These are phyloP conservation scores for Chloroceryle aenea DNA, from an alignment of 2,113 vertebrate genomes.

Conservation along the genomic window DNA sequence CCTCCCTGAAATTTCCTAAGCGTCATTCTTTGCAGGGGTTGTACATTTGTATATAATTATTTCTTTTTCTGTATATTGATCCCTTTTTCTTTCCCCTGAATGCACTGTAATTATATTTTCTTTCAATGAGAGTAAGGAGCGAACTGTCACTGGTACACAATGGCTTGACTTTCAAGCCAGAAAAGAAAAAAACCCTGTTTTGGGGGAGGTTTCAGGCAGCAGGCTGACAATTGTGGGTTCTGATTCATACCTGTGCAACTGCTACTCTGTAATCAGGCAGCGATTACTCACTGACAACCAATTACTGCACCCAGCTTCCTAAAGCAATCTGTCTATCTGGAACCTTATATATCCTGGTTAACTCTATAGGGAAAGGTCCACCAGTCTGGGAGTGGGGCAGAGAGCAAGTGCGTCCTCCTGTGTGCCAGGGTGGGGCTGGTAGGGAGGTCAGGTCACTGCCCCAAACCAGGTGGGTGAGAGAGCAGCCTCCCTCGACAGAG, in stretches of 20 bases:
- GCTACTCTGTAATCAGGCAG: conserved; percentile 48
- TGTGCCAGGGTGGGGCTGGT: rapidly evolving
- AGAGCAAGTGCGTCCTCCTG: not conserved
- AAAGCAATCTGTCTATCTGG: not conserved
- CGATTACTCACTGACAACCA: conserved; percentile 43
- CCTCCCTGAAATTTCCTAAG: not conserved
- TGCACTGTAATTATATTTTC: conserved; percentile 7
- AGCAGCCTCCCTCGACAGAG: not conserved
- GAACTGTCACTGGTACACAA: not conserved
- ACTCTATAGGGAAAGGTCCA: not conserved
- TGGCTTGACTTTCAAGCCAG: not conserved
- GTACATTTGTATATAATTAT: conserved; percentile 36
- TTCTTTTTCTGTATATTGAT: conserved; percentile 58
- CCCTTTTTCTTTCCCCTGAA: conserved; percentile 6
- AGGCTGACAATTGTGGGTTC: conserved; percentile 37
- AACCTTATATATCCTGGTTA: not conserved
- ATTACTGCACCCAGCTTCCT: conserved; percentile 17
- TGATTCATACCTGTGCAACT: conserved; percentile 67
- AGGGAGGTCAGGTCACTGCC: not conserved
- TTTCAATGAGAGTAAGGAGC: not conserved
- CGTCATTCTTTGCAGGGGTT: not conserved
- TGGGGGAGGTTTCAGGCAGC: not conserved
- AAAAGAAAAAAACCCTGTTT: conserved; percentile 33
- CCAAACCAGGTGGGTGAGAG: rapidly evolving
- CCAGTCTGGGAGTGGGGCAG: not conserved